Percentiles rank a stretch among this genome's conserved stretches.
These are phyloP conservation scores for Limnothrissa miodon DNA, from an alignment of 2,113 vertebrate species.

Conservation along the genomic window DNA sequence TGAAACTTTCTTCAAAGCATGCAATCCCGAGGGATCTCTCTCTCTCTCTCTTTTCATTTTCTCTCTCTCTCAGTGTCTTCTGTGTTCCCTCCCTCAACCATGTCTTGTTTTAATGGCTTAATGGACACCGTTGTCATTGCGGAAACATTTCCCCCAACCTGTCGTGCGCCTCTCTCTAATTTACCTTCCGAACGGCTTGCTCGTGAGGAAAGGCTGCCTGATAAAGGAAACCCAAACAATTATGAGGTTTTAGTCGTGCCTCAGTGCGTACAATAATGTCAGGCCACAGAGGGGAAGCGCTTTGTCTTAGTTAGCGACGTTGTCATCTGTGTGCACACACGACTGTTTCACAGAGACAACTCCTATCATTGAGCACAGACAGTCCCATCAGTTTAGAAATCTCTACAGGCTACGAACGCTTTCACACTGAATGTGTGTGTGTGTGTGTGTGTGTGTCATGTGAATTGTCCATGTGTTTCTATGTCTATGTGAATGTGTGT, in stretches of 20 bases:
- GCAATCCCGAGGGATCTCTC: constrained; percentile 20
- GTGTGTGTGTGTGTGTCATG: background rate
- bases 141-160: constrained; percentile 43
- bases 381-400: constrained; percentile 16
- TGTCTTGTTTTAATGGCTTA: constrained; percentile 51
- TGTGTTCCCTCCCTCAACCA: constrained; percentile 16
- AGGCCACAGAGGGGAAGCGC: constrained; percentile 44
- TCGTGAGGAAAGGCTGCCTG: constrained; percentile 49
- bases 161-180: constrained; percentile 49
- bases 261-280: constrained; percentile 52
- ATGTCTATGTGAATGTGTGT: background rate
- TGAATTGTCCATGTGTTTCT: background rate
- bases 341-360: constrained; percentile 31
- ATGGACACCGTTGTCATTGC: constrained; percentile 48
- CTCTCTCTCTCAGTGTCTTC: background rate
- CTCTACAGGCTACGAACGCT: background rate
- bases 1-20: background rate
- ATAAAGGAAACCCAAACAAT: constrained; percentile 65
- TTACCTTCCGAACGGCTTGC: constrained; percentile 51
- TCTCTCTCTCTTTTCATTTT: constrained; percentile 16
- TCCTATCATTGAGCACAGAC: constrained; percentile 26
- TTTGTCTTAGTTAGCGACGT: constrained; percentile 61
- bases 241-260: constrained; percentile 57
- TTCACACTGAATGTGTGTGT: background rate
- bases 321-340: constrained; percentile 40